phyloP scores from a whole-genome alignment of 2,797 vertebrate species.

The Geotria australis region DNA sequence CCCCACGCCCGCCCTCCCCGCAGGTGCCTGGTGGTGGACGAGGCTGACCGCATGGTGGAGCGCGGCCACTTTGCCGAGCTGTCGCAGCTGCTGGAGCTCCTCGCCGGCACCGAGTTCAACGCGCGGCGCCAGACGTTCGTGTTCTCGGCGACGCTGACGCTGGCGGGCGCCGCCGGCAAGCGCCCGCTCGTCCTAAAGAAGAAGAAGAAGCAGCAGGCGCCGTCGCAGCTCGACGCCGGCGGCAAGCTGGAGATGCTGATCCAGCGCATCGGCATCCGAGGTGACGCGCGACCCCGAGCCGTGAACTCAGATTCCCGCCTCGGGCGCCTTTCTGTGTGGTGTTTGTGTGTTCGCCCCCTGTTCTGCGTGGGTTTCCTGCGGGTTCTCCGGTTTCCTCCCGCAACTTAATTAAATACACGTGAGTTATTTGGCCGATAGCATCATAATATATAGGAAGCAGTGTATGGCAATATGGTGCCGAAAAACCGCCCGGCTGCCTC shows the following conservation, averaged over 20 bases:
- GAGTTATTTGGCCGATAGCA: no score
- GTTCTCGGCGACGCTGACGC: conserved; percentile 77
- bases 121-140: conserved; percentile 57
- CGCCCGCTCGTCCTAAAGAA: conserved; percentile 54
- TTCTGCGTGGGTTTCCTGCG: no score
- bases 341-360: no score
- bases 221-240: conserved; percentile 14
- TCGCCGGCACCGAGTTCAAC: conserved; percentile 40
- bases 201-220: conserved; percentile 9
- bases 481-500: no score
- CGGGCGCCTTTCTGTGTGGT: no score
- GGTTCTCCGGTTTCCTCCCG: no score
- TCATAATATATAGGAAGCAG: no score
- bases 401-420: no score
- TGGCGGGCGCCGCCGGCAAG: conserved; percentile 33
- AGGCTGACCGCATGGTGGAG: conserved; percentile 90
- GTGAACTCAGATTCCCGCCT: no score
- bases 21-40: conserved; percentile 84
- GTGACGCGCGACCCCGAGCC: no score
- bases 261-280: conserved; percentile 53
- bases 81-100: conserved; percentile 54
- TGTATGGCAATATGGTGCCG: no score
- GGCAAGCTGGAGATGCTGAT: conserved; percentile 48
- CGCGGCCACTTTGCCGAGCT: conserved; percentile 76
- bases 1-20: background rate